These are phyloP conservation scores for Corythoichthys intestinalis DNA, from an alignment of 2,113 vertebrate genomes.

Conservation along the genomic window DNA sequence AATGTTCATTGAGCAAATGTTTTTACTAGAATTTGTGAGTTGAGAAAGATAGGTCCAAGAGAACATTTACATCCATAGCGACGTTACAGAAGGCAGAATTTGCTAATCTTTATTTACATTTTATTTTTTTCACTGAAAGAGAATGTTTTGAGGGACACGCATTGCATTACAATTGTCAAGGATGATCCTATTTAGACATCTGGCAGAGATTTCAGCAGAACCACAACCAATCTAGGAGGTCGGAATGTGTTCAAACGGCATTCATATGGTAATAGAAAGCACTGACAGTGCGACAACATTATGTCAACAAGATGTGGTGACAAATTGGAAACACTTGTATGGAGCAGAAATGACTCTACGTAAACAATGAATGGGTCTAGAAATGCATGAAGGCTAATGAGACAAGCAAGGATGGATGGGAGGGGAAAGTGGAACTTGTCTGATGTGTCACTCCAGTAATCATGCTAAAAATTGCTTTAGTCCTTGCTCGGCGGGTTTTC, in stretches of 20 bases:
- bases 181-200: not conserved
- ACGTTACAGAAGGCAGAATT: too few species aligned
- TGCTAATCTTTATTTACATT: too few species aligned
- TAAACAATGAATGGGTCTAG: constrained; percentile 50
- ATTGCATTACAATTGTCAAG: not conserved
- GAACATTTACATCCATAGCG: too few species aligned
- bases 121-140: not conserved
- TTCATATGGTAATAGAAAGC: constrained; percentile 2
- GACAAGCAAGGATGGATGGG: constrained; percentile 46
- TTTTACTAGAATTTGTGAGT: too few species aligned
- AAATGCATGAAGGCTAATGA: constrained; percentile 57
- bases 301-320: constrained; percentile 1
- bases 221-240: not conserved
- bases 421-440: constrained; percentile 24
- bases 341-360: constrained; percentile 36
- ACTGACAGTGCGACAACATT: not conserved
- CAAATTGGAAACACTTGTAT: constrained; percentile 7
- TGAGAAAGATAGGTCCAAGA: too few species aligned
- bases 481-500: constrained; percentile 20
- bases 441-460: constrained; percentile 45
- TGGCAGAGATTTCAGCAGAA: not conserved
- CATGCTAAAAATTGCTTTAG: constrained; percentile 33
- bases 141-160: not conserved
- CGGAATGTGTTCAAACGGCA: not conserved
- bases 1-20: too few species aligned